Evolutionary conservation across 1,140 invertebrate genomes (phyloP).

Genomic region (Drosophila nebulosa): DNA sequence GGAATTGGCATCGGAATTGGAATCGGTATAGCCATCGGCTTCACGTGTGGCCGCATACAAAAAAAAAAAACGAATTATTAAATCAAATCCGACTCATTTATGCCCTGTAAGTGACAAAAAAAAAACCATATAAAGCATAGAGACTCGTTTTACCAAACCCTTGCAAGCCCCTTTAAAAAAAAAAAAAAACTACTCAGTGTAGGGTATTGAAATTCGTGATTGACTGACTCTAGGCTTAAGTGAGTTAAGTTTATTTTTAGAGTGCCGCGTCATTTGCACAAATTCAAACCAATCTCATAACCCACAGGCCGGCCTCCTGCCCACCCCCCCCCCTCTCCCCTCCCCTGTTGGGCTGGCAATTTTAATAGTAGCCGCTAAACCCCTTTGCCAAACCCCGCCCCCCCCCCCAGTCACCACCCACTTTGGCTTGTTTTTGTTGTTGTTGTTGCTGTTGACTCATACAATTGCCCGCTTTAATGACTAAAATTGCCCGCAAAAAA

Average conservation of each 20-base stretch:
- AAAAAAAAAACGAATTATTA: conserved; percentile 10
- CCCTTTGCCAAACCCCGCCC: background rate
- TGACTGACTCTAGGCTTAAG: background rate
- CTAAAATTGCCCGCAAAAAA: conserved; percentile 28
- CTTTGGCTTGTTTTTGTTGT: background rate
- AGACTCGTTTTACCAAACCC: too few species aligned
- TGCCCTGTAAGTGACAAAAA: too few species aligned
- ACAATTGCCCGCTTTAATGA: conserved; percentile 31
- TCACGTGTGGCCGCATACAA: conserved; percentile 60
- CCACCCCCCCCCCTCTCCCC: background rate
- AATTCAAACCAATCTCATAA: background rate
- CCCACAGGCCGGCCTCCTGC: too few species aligned
- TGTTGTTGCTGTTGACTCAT: conserved; percentile 43
- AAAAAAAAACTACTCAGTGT: too few species aligned
- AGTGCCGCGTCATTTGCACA: conserved; percentile 33
- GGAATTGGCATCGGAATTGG: conserved; percentile 16
- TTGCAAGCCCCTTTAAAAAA: too few species aligned
- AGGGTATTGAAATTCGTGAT: background rate
- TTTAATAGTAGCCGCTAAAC: conserved; percentile 2
- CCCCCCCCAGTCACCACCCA: background rate
- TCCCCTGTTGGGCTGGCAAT: background rate
- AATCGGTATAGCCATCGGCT: conserved; percentile 8
- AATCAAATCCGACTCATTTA: too few species aligned
- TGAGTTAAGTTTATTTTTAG: conserved; percentile 54
- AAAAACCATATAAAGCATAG: too few species aligned